Evolutionary conservation across 1,140 invertebrate genomes (phyloP), one percentile per base, ranked within the genome.

Genomic region (Drosophila aff.): DNA sequence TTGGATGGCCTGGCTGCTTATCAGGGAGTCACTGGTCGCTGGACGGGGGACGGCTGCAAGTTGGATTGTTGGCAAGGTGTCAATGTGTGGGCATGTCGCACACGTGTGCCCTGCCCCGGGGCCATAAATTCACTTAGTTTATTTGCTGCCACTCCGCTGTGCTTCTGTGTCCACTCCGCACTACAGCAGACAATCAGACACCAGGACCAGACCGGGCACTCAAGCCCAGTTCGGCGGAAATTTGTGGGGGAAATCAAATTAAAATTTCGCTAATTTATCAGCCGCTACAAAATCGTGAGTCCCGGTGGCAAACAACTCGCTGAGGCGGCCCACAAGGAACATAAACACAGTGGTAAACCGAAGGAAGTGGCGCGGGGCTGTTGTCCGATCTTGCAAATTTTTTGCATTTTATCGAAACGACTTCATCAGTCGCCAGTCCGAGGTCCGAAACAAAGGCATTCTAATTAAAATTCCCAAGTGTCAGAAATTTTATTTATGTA

Each of bases 21-120:
- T 49, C 52, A 47, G 15, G 16, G 36, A 38, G 50, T 23, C 28
- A 52, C 49, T 40, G 60, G 46, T 69, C 7, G n/a, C 21, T 40
- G 53, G 21, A 40, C 21, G 31, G 13, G 31, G 13, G 53, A 57
- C 53, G 49, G 31, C 28, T 60, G 59, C 41, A 64, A 58, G 44
- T 44, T 76, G 63, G 59, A 38, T 46, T 41, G 21, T n/a, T 67
- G 43, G 66, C 61, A 69, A 85, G 82, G 84, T 87, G 83, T 89
- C 83, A 89, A 84, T 87, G 83, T 89, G 83, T 89, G 83, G 83
- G 83, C 83, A 84, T 83, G 80, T 89, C 76, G 72, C 73, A 76
- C 67, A 85, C 78, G 64, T 76, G 75, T 79, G 72, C 58, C 61
- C 64, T 64, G 59, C 74, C 85, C 74, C 53, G 53, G 50, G 75